These are phyloP conservation scores for Lycopodina hypogea DNA, from an alignment of 37 sponge, comb jelly and placozoan genomes.

Conservation along the genomic window DNA sequence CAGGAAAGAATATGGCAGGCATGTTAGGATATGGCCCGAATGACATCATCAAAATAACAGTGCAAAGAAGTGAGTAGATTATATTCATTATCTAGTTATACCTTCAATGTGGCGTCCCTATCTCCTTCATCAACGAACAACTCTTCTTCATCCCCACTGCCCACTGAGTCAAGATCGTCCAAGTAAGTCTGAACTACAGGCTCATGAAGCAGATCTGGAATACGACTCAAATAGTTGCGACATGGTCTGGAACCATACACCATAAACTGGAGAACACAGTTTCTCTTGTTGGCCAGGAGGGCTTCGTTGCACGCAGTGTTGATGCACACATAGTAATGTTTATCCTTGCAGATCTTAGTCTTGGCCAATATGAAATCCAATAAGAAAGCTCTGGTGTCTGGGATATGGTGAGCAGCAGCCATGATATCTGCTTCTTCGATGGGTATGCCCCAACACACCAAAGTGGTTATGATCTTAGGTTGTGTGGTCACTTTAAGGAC, in stretches of 20 bases:
- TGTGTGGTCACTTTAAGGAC: neutral
- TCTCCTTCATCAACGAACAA: neutral
- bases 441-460: constrained; percentile 11
- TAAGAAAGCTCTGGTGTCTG: neutral
- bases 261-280: neutral
- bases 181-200: constrained; percentile 16
- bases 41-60: too few species aligned
- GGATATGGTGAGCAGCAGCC: neutral
- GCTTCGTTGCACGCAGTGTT: constrained; percentile 1
- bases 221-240: neutral
- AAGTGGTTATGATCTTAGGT: neutral
- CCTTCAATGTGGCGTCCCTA: too few species aligned
- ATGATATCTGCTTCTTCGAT: neutral
- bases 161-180: neutral
- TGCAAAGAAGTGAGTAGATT: too few species aligned
- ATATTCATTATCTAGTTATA: too few species aligned
- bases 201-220: neutral
- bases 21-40: too few species aligned
- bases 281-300: neutral
- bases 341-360: neutral
- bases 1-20: too few species aligned
- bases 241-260: constrained; percentile 2
- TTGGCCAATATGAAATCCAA: neutral
- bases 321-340: neutral
- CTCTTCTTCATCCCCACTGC: neutral